A percentile compares a stretch with the other conserved stretches of the same genome.
phyloP scores from a whole-genome alignment of 1,140 invertebrate species.

The Tenebrio molitor region DNA sequence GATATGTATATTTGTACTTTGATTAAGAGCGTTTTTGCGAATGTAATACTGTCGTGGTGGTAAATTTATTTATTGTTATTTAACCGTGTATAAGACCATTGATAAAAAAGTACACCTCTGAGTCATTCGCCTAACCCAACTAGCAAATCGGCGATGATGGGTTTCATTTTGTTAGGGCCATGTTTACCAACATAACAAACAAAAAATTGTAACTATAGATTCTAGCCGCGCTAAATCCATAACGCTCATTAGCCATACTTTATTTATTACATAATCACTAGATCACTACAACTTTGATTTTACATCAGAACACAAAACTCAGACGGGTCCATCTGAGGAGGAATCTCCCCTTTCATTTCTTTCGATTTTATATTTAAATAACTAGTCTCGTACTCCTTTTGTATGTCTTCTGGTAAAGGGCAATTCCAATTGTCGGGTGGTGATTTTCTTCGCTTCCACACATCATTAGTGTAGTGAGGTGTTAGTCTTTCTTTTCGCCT shows the following conservation, averaged over 20 bases:
- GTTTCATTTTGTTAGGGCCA: constrained; percentile 25
- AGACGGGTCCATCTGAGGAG: constrained; percentile 54
- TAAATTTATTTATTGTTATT: constrained; percentile 27
- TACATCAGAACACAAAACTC: constrained; percentile 53
- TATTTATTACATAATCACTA: constrained; percentile 34
- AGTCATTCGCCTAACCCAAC: constrained; percentile 46
- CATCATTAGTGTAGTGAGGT: constrained; percentile 79
- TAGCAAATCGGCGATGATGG: constrained; percentile 36
- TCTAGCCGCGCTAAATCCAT: background rate
- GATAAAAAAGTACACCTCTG: constrained; percentile 28
- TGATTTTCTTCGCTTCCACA: constrained; percentile 81
- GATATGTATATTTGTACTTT: constrained; percentile 57
- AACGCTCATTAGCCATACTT: constrained; percentile 19
- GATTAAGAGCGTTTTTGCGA: constrained; percentile 21
- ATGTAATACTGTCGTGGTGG: constrained; percentile 31
- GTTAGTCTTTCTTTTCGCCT: constrained; percentile 74
- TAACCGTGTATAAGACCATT: background rate
- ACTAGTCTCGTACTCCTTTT: constrained; percentile 75
- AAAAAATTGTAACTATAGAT: constrained; percentile 25
- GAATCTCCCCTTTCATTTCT: constrained; percentile 71
- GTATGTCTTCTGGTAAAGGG: constrained; percentile 82
- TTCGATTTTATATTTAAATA: constrained; percentile 76
- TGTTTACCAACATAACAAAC: constrained; percentile 38
- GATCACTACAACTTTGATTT: background rate
- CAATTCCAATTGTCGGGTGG: constrained; percentile 85